Evolutionary conservation across 1,140 invertebrate species (phyloP), one percentile per base, ranked within the genome.

Genomic region (Centruroides vittatus): DNA sequence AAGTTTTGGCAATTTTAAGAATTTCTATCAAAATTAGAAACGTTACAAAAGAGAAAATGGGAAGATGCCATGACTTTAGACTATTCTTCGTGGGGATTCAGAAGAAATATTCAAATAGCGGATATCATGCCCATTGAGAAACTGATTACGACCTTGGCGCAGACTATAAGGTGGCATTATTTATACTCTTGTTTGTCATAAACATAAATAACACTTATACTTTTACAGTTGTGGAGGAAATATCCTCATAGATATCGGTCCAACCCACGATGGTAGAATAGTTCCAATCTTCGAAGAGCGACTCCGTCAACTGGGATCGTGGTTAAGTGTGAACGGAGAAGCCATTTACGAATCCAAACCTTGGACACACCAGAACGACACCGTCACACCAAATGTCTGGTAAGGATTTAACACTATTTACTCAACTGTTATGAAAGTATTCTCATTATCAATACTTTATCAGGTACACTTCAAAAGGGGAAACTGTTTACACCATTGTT

Each of bases 1-100:
- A 23, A 23, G 23, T 23, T n/a, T 23, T 23, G 23, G 23, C 2
- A 23, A 23, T 23, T 23, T 23, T 23, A 23, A 23, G 2, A 0
- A 23, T 23, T 23, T 23, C n/a, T 23, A 23, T 23, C 23, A 23
- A 23, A 23, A 23, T 23, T 23, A 23, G 23, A 23, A 23, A 23
- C 0, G 23, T 23, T 23, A 23, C 23, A 23, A 34, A 12, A 12
- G 49, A 12, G 49, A n/a, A 93, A 94, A 73, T 94, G 89, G 89
- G 91, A 94, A 73, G 93, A 93, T 73, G 70, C 69, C 12, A 89
- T 97, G 80, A 94, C 92, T 0, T 75, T 98, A 50, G 94, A 98
- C 70, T 82, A 78, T 64, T 70, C 77, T n/a, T 93, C 91, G 0
- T 98, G 94, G 93, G 91, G 90, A 5, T 92, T 82, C 70, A 75